Percentiles rank a stretch among this genome's conserved stretches.
Conservation (phyloP, 2,113 vertebrate species). For the Pomatostomus ruficeps region DNA sequence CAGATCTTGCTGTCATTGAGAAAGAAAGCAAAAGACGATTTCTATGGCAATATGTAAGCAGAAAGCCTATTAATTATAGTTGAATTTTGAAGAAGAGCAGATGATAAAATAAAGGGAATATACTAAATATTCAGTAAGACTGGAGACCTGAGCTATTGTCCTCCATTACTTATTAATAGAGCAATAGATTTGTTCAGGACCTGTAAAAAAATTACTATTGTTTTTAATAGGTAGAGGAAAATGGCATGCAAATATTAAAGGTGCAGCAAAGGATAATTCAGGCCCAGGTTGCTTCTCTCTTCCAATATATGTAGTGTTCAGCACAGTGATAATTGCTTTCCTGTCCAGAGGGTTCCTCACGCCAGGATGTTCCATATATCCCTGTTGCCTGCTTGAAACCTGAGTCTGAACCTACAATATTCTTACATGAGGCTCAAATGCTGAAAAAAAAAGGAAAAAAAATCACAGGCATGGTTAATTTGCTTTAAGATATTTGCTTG, state of each 20-base stretch:
- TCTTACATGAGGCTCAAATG: neutral
- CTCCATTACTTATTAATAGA: neutral
- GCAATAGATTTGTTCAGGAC: neutral
- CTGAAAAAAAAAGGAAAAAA: neutral
- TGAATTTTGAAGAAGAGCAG: neutral
- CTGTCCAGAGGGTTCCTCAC: neutral
- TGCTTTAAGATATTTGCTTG: neutral
- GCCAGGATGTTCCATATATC: neutral
- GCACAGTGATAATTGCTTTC: neutral
- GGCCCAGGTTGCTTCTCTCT: neutral
- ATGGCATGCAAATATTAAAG: neutral
- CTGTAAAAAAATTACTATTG: neutral
- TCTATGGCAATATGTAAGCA: conserved; percentile 84
- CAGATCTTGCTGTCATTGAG: conserved; percentile 82
- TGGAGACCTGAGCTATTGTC: neutral
- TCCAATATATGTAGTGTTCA: neutral
- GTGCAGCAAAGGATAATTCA: neutral
- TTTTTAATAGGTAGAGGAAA: neutral
- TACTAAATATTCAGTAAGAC: neutral
- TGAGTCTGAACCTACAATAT: neutral
- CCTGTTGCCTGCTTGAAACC: neutral
- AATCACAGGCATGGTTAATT: neutral
- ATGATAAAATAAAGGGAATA: neutral
- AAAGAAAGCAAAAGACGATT: conserved; percentile 85
- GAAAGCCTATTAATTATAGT: neutral